Base-by-base conservation (phyloP, 37 sponge, comb jelly and placozoan species). In the Aplysina aerophoba region DNA sequence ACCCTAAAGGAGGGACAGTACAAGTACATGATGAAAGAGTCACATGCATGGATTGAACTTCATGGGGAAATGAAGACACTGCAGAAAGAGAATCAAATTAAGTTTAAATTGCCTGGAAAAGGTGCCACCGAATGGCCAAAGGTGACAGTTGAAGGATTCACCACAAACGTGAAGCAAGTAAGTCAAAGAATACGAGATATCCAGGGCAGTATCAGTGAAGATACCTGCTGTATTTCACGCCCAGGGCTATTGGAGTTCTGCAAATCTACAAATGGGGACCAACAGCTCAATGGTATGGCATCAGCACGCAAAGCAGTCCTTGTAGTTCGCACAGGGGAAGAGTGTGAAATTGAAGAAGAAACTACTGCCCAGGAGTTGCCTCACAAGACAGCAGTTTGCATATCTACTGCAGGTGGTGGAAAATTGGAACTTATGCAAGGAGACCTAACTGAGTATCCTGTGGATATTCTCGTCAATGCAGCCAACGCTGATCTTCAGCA, bases 401-500 rank as follows among this genome's bases (percentile, higher is more conserved):
- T n/a, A 25, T 85, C 68, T 25, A 22, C 12, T 58, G 73, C 66
- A 27, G 24, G 30, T 57, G 89, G 80, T 19, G 24, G 19, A 8
- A 92, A 81, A 50, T 54, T 92, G 71, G 24, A 28, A 24, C 59
- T 92, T 4, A 67, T 54, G 16, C 14, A 77, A 64, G 92, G 92
- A 44, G 92, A 92, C 37, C 84, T 92, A 59, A 92, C 92, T 16
- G 86, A 85, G 66, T 88, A 85, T 59, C 38, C 58, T 71, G 86
- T 85, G 38, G 92, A 92, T 56, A 88, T 92, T 1, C 85, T 92
- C 63, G 92, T 92, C 6, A 92, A 92, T 88, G 92, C 92, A 61
- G 88, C 92, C 21, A 92, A 92, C 81, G 78, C 17, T 11, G 83
- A 92, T 2, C 40, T 92, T 44, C 81, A 82, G 38, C 92, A 92